A percentile compares a stretch with the other conserved stretches of the same genome.
Conservation (phyloP, 2,888 invertebrate genomes). For the Seira musarum region DNA sequence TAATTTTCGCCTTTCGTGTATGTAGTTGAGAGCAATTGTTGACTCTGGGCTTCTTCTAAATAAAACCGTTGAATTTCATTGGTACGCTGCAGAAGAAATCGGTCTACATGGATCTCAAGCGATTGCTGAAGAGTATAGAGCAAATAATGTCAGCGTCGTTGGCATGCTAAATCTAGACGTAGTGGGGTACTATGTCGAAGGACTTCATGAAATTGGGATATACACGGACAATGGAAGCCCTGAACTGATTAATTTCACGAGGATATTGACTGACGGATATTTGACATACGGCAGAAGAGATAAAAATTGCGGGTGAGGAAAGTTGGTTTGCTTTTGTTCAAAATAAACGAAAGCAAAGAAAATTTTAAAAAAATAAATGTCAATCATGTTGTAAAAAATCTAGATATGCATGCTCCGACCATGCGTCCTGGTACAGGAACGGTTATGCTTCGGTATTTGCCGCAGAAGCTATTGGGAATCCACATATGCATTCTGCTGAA, state of each 20-base stretch:
- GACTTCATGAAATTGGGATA: conserved; percentile 19
- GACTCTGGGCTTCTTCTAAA: conserved; percentile 25
- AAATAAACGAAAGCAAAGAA: no score
- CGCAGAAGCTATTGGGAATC: conserved; percentile 4
- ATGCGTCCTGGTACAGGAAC: conserved; percentile 36
- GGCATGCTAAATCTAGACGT: conserved; percentile 54
- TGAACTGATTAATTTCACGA: conserved; percentile 23
- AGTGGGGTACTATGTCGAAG: conserved; percentile 27
- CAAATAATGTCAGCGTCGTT: conserved; percentile 16
- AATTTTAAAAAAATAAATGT: no score
- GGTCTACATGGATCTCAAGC: conserved; percentile 33
- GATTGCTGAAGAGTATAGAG: conserved; percentile 28
- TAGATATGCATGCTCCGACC: conserved; percentile 53
- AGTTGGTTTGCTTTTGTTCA: no score
- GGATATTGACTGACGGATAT: conserved; percentile 39
- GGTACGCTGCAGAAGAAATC: conserved; percentile 55
- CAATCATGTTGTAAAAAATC: conserved; percentile 11
- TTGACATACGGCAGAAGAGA: conserved; percentile 24
- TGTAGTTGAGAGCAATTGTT: conserved; percentile 27
- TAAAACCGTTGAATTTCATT: conserved; percentile 49
- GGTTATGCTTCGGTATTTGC: conserved; percentile 43
- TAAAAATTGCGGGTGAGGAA: conserved; percentile 4
- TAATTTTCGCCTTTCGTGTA: background rate
- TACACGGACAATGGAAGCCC: conserved; percentile 35
- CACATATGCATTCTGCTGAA: conserved; percentile 39